Conservation (phyloP, 2,797 vertebrate genomes). For the Brachymystax lenok region DNA sequence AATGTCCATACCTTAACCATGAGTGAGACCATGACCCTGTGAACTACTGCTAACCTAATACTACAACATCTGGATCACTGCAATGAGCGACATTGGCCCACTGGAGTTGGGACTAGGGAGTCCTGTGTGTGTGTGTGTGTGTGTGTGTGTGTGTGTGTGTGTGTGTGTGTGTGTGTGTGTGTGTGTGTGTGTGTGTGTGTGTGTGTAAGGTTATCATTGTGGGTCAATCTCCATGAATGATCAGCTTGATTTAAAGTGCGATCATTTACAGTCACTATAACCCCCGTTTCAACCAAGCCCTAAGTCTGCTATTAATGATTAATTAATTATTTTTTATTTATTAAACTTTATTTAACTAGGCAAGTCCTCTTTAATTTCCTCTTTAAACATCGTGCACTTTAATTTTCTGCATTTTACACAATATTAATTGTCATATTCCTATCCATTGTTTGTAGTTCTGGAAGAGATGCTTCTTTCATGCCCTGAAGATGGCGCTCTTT, state of each 20-base stretch:
- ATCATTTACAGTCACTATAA: not conserved
- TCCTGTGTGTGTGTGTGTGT: not conserved
- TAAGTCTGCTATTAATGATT: not conserved
- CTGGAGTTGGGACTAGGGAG: not conserved
- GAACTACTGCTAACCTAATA: not conserved
- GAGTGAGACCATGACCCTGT: not conserved
- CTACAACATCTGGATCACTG: not conserved
- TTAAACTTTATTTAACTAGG: too few relatives aligned
- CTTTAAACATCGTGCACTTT: not conserved
- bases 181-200: not conserved
- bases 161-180: not conserved
- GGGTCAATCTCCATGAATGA: not conserved
- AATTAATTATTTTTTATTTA: too few relatives aligned
- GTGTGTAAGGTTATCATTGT: not conserved
- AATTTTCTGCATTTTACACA: not conserved
- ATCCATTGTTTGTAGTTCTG: not conserved
- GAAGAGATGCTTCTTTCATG: not conserved
- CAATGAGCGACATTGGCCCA: not conserved
- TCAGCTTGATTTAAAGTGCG: not conserved
- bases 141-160: not conserved
- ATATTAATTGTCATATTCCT: not conserved
- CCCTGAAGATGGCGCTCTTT: slow-evolving; percentile 69
- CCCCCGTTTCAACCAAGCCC: not conserved
- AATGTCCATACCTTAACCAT: not conserved
- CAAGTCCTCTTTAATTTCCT: not conserved